Base-by-base conservation (phyloP, 1,140 invertebrate genomes). In the Aphelenchoides fujianensis region DNA sequence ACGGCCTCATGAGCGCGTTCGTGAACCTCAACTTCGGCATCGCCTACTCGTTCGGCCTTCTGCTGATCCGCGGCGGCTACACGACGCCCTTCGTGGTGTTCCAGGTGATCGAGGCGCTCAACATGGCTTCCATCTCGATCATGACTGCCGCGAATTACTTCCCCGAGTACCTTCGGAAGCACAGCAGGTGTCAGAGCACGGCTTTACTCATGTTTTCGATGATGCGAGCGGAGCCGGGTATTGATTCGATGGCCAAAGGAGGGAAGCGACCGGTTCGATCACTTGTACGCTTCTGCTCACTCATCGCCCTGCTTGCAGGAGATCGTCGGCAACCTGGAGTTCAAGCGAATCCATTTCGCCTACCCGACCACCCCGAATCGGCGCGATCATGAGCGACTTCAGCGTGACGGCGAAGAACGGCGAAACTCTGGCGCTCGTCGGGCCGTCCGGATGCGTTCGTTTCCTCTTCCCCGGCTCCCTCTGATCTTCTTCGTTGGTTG, bases 391-490 rank as follows among this genome's bases (percentile, higher is more conserved):
- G 0, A 73, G 73, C 28, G 55, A 72, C 27, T 67, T 72, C 5
- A 83, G 84, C 70, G 74, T 90, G n/a, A 84, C 82, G 0, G 86
- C 91, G 0, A 79, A 87, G 31, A 83, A 86, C 28, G 92, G 92
- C 0, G 88, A 91, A 84, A 93, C 91, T 1, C 86, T 93, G 0
- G 93, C 93, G 0, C 83, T 96, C 34, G 92, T 95, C 1, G 93
- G 93, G n/a, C n/a, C n/a, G n/a, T n/a, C n/a, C n/a, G n/a, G n/a
- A n/a, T n/a, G n/a, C n/a, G n/a, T n/a, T n/a, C n/a, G n/a, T n/a
- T n/a, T n/a, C n/a, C n/a, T n/a, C n/a, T n/a, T n/a, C n/a, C n/a
- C n/a, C n/a, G n/a, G n/a, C n/a, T n/a, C n/a, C n/a, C n/a, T n/a
- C n/a, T n/a, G n/a, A n/a, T n/a, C n/a, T n/a, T n/a, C n/a, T n/a